phyloP scores from a whole-genome alignment of 2,113 vertebrate genomes.

The Tursiops truncatus region DNA sequence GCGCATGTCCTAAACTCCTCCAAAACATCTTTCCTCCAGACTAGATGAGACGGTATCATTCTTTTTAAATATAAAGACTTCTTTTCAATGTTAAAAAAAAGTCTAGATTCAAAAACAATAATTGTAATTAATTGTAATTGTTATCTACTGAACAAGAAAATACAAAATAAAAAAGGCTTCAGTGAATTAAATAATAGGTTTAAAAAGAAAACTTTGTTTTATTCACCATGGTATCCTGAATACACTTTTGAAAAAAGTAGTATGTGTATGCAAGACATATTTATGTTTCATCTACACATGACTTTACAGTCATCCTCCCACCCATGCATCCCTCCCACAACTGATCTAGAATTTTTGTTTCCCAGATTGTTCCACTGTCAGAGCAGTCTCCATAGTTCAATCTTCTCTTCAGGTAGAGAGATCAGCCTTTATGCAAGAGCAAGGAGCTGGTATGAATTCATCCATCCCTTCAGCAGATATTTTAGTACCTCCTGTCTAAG shows the following conservation, averaged over 20 bases:
- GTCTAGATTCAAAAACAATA: neutral
- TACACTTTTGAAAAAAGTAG: neutral
- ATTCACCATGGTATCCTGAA: neutral
- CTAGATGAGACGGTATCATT: neutral
- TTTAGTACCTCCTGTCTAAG: neutral
- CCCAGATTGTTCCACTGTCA: neutral
- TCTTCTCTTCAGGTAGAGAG: neutral
- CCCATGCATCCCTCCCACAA: neutral
- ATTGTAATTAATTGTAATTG: neutral
- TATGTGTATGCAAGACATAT: neutral
- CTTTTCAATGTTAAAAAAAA: neutral
- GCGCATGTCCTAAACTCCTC: neutral
- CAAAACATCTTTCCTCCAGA: neutral
- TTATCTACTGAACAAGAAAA: conserved; percentile 6
- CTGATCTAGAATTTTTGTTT: neutral
- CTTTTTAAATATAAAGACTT: neutral
- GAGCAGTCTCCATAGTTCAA: neutral
- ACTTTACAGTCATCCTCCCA: neutral
- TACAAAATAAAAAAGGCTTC: neutral
- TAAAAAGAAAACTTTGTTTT: conserved; percentile 2
- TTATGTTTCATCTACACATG: conserved; percentile 4
- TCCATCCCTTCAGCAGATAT: neutral
- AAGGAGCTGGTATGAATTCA: neutral
- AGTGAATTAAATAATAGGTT: neutral
- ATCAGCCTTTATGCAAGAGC: accelerated